Conservation (phyloP, 1,140 invertebrate species). For the Maconellicoccus hirsutus region DNA sequence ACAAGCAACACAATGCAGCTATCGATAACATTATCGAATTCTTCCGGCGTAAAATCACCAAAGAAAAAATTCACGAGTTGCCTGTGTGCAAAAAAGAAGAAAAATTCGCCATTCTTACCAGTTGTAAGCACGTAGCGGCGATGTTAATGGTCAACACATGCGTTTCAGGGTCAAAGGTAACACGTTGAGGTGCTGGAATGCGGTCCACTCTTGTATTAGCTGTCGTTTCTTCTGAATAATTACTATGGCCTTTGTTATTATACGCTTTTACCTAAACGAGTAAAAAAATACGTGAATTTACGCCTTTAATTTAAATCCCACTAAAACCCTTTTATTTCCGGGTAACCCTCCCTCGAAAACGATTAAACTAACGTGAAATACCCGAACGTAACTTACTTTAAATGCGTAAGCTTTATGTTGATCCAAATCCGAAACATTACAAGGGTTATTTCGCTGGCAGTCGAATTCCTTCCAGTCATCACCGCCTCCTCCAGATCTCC, state of each 20-base stretch:
- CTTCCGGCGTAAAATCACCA: too few relatives aligned
- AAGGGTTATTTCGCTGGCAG: conserved; percentile 71
- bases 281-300: conserved; percentile 16
- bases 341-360: too few relatives aligned
- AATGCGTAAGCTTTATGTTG: conserved; percentile 73
- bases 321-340: too few relatives aligned
- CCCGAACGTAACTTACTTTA: conserved; percentile 41
- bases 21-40: too few relatives aligned
- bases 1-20: too few relatives aligned
- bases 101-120: conserved; percentile 44
- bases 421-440: conserved; percentile 68
- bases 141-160: conserved; percentile 62
- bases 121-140: conserved; percentile 55
- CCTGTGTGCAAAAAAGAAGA: not conserved
- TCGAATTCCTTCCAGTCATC: conserved; percentile 60
- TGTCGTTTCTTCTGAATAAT: conserved; percentile 67
- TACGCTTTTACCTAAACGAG: conserved; percentile 57
- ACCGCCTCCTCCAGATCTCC: conserved; percentile 40
- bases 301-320: not conserved
- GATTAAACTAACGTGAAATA: too few relatives aligned
- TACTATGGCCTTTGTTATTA: conserved; percentile 70
- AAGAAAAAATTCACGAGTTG: too few relatives aligned
- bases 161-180: conserved; percentile 65
- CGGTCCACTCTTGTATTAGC: conserved; percentile 69
- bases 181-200: conserved; percentile 64